Evolutionary conservation across 2,888 invertebrate genomes (phyloP).

Genomic region (Tenthredo mesomela): DNA sequence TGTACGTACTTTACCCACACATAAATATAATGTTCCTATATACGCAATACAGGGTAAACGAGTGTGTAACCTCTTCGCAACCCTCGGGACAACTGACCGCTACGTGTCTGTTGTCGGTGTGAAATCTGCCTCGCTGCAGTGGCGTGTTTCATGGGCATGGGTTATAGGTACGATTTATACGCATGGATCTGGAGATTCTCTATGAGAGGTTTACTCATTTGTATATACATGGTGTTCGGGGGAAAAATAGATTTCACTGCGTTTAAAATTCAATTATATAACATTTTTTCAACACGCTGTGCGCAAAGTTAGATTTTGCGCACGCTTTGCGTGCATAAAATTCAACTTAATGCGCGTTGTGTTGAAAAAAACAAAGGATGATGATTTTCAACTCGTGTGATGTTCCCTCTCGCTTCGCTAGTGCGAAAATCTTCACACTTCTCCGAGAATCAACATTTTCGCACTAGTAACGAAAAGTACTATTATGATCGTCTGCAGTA

Average conservation of each 20-base stretch:
- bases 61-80: constrained; percentile 22
- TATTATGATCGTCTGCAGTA: not conserved
- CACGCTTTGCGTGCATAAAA: too few species aligned
- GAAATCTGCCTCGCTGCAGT: constrained; percentile 38
- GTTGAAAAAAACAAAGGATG: too few species aligned
- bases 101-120: constrained; percentile 45
- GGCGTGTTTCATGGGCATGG: constrained; percentile 38
- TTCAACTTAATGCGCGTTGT: too few species aligned
- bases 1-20: not conserved
- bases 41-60: not conserved
- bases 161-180: constrained; percentile 40
- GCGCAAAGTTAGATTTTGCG: too few species aligned
- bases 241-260: not conserved
- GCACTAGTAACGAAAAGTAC: too few species aligned
- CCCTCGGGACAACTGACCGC: not conserved
- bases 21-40: not conserved
- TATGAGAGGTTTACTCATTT: not conserved
- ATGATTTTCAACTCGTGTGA: too few species aligned
- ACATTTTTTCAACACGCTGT: too few species aligned
- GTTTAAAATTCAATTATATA: not conserved
- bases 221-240: not conserved
- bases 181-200: constrained; percentile 41
- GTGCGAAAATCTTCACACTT: too few species aligned
- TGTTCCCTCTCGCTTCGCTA: too few species aligned
- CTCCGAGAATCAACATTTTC: too few species aligned